Conservation (phyloP, 2,797 vertebrate genomes). For the Hafferia zeledoni region DNA sequence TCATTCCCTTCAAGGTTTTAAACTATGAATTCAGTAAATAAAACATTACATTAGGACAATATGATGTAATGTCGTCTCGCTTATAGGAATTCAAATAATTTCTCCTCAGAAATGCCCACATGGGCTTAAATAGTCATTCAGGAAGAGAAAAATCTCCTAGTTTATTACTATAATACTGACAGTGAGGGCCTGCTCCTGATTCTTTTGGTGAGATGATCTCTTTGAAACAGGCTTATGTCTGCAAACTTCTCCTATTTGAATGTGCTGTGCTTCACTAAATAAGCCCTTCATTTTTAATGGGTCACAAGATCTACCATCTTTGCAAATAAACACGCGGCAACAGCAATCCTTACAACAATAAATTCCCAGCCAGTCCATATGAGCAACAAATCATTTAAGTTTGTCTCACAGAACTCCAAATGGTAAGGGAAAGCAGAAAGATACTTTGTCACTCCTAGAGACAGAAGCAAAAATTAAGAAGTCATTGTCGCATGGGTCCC, state of each 20-base stretch:
- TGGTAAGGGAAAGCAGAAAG: constrained; percentile 10
- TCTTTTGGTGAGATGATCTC: neutral
- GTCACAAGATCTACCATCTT: neutral
- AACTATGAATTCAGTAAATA: neutral
- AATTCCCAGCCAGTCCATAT: neutral
- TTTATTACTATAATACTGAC: neutral
- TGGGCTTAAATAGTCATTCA: neutral
- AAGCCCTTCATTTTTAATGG: neutral
- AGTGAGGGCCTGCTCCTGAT: neutral
- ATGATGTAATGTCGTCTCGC: neutral
- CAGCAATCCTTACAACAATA: neutral
- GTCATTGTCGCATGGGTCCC: neutral
- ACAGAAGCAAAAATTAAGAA: constrained; percentile 46
- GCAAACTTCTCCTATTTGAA: neutral
- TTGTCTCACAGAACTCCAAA: neutral
- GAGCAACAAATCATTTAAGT: neutral
- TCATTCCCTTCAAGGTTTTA: neutral
- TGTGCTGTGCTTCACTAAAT: neutral
- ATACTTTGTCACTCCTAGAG: neutral
- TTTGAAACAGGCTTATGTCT: neutral
- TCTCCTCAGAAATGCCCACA: neutral
- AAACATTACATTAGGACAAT: neutral
- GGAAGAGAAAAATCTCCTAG: neutral
- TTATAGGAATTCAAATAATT: neutral
- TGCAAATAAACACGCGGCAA: neutral